These are phyloP conservation scores for Trogon surrucura DNA, from an alignment of 2,113 vertebrate genomes.

Conservation along the genomic window DNA sequence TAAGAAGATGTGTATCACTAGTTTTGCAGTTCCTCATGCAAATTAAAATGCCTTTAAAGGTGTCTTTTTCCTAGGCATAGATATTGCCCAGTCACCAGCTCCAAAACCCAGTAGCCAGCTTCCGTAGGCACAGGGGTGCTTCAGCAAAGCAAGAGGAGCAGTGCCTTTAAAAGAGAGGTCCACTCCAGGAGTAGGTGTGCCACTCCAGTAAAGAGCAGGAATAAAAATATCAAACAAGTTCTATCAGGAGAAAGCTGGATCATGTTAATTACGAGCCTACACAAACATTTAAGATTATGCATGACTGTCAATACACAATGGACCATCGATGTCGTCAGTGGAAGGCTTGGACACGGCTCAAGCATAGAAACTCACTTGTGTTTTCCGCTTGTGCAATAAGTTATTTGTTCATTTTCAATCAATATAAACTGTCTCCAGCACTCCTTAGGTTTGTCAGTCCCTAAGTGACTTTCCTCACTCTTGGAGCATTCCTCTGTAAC, in stretches of 20 bases:
- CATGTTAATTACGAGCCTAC: neutral
- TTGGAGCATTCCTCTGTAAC: neutral
- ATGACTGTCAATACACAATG: neutral
- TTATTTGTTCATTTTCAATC: conserved; percentile 11
- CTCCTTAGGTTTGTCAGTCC: neutral
- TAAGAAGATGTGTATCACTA: neutral
- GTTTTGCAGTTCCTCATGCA: neutral
- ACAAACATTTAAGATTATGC: neutral
- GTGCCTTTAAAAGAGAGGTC: neutral
- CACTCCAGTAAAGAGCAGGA: neutral
- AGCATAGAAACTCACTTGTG: neutral
- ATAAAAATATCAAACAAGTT: neutral
- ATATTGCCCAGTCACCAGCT: neutral
- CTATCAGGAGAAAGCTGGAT: conserved; percentile 29
- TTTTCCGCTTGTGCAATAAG: conserved; percentile 11
- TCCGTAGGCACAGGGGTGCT: fast-evolving
- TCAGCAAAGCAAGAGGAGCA: neutral
- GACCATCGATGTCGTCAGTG: neutral
- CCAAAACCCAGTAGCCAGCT: fast-evolving
- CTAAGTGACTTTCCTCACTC: neutral
- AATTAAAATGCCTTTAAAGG: neutral
- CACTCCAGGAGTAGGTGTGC: neutral
- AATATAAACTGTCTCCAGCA: neutral
- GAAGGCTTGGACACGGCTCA: neutral
- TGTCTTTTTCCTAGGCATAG: neutral